Base-by-base conservation (phyloP, 2,113 vertebrate genomes). In the Gymnorhina tibicen region DNA sequence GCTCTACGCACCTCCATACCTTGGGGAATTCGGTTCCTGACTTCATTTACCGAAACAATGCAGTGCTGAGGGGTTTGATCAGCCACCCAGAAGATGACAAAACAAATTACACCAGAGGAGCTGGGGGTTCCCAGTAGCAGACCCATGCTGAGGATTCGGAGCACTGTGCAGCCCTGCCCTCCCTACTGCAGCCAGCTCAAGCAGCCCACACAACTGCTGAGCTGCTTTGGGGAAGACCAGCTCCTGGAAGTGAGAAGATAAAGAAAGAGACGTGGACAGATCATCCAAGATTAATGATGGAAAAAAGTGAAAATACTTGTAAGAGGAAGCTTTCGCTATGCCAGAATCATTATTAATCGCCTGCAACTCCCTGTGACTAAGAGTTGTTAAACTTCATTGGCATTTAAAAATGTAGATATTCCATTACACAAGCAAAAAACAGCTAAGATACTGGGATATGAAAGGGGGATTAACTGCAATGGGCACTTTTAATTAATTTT, bases 281-380 rank as follows among this genome's bases (percentile, higher is more conserved):
- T 87, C 76, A 95, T 70, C 27, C 80, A 88, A 80, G 44, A 93
- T 70, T 79, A 89, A 90, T 75, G 82, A 91, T 0, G 49, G 78
- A 64, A 92, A 95, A 90, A 94, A 93, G 52, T 58, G 73, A 91
- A 93, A 92, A 56, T 11, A 77, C 55, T 87, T 62, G 28, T 67
- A 81, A 93, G 62, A 88, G 68, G 56, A 94, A 87, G 78, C 73
- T 63, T 94, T 94, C 22, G 1, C 59, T 83, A 35, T 56, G 92
- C 77, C 92, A 93, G 90, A 86, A 82, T 63, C n/a, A 42, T 91
- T 93, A 96, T 92, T 94, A 96, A 95, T 82, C 10, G 35, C 50
- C 56, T 89, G 80, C 63, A 94, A 92, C 93, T 96, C 91, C 93
- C 95, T 89, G 22, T 92, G 92, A 94, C 91, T 92, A 92, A 94